Evolutionary conservation across 2,888 invertebrate species (phyloP), one percentile per base, ranked within the genome.

Genomic region (Heliconius ismenius): DNA sequence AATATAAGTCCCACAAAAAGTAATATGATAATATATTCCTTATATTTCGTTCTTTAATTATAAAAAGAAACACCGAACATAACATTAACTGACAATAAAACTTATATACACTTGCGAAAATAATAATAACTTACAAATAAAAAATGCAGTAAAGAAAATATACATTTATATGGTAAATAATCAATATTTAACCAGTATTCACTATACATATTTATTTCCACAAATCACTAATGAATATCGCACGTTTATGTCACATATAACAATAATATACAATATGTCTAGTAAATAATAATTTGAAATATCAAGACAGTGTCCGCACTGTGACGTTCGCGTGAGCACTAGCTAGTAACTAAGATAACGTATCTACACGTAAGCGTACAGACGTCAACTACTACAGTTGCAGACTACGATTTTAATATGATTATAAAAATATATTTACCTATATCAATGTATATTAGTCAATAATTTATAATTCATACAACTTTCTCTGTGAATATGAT

Each of bases 301-400:
- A 26, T 62, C 26, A 62, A 39, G 18, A 36, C 58, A 62, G 60
- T 39, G 73, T 73, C 73, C 73, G 73, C 62, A 43, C 24, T 39
- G 32, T 60, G 39, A 36, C 43, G 73, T 26, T 26, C 60, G 73
- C 39, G 18, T 73, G 62, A 24, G 62, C 26, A 73, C 60, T 72
- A 39, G 58, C 58, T 18, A 26, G 39, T 72, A 39, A 36, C 58
- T 18, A 26, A 72, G 72, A 73, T 73, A 73, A 73, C 73, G 60
- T 73, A 73, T 73, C 73, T 72, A 72, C 72, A 32, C 39, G 24
- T 36, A 49, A 15, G 39, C 39, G 67, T 39, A 36, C 13, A 18
- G 24, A 67, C 67, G 39, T 67, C 67, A 26, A 39, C 39, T 15
- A 2, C 9, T 39, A 39, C 39, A 43, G 67, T 39, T 15, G 15